Conservation (phyloP, 2,888 invertebrate genomes). For the Alcis repandata region DNA sequence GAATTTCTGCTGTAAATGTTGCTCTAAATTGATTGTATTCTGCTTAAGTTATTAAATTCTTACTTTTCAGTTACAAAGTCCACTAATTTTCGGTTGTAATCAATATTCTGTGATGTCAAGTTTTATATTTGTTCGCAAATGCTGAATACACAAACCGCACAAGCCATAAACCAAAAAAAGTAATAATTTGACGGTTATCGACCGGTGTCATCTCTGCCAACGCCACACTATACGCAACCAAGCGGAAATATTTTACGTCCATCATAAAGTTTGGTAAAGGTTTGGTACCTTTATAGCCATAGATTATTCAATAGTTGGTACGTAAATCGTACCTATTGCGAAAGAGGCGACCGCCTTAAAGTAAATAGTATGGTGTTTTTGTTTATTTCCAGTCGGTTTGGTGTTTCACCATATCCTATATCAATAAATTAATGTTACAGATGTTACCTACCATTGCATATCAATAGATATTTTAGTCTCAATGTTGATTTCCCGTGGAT, state of each 20-base stretch:
- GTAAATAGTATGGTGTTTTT: slow-evolving; percentile 43
- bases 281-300: slow-evolving; percentile 54
- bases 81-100: not conserved
- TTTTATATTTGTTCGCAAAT: not conserved
- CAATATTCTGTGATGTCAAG: not conserved
- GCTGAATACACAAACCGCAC: slow-evolving; percentile 6
- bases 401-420: slow-evolving; percentile 39
- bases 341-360: slow-evolving; percentile 35
- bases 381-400: slow-evolving; percentile 33
- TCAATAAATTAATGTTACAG: slow-evolving; percentile 25
- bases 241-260: slow-evolving; percentile 68
- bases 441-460: not conserved
- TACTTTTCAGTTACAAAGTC: not conserved
- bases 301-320: not conserved
- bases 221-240: slow-evolving; percentile 48
- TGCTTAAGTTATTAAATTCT: not conserved
- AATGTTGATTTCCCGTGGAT: too few species aligned
- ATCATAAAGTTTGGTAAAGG: slow-evolving; percentile 57
- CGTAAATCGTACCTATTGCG: slow-evolving; percentile 13
- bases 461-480: not conserved
- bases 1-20: not conserved
- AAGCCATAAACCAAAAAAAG: slow-evolving; percentile 7
- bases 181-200: slow-evolving; percentile 21
- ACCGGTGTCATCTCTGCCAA: slow-evolving; percentile 6
- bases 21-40: not conserved